Evolutionary conservation across 1,140 invertebrate species (phyloP), one percentile per base, ranked within the genome.

Genomic region (Mactra quadrangularis): DNA sequence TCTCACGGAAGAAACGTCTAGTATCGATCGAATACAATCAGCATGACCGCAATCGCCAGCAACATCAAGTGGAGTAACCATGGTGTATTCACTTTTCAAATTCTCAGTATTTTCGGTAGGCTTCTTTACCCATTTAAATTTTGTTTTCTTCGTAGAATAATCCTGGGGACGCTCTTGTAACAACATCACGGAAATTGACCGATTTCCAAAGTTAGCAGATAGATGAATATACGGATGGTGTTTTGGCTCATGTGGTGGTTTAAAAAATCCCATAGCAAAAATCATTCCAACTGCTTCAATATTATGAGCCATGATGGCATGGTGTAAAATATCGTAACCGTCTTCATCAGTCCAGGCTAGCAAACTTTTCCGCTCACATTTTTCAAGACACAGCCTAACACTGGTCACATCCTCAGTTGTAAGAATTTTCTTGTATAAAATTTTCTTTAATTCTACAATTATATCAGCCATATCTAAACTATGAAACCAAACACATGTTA

Each of bases 291-390:
- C 82, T 0, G 85, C 88, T 53, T 90, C 86, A 25, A 87, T 74
- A 50, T 90, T 91, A 57, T 88, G 87, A 0, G 87, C 55, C 50
- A 91, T 82, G 13, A 91, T 89, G 31, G 88, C 86, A 35, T 90
- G 87, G 57, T 91, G 90, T 2, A 91, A 68, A 0, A 91, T 76
- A 68, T 91, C 87, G 25, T 90, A 66, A 13, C 59, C 70, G 22
- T 87, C 55, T 9, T 70, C 60, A 55, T 90, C 90, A 27, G 68
- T 53, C 88, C 88, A 89, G 0, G 81, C 27, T 41, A 68, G 29
- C 17, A 88, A n/a, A 45, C 25, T 45, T 4, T 47, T 31, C 17
- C 31, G 38, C n/a, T 77, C 62, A 59, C 85, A 87, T 62, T 74
- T 84, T 17, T 82, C 76, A 15, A 87, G 52, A 50, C 41, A 50